Evolutionary conservation across 23 tunicate species (phyloP).

Genomic region (Aplidium turbinatum): DNA sequence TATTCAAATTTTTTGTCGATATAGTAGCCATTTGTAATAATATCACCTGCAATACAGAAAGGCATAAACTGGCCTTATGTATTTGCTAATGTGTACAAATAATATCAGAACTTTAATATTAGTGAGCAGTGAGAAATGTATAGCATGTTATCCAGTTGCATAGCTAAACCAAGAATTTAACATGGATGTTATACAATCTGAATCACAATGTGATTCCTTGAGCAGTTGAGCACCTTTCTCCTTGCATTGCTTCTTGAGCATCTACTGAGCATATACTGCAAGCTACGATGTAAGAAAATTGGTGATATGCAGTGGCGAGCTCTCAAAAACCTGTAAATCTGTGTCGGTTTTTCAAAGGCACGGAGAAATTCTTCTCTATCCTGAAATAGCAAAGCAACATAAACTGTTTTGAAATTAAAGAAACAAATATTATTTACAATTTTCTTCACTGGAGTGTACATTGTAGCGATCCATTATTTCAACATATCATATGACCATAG

Average conservation of each 20-base stretch:
- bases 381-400: slow-evolving; percentile 7
- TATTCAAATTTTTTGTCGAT: not conserved
- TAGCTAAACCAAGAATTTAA: too few species aligned
- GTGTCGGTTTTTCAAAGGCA: slow-evolving; percentile 90
- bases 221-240: slow-evolving; percentile 57
- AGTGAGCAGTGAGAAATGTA: not conserved
- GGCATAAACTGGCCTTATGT: too few species aligned
- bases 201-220: too few species aligned
- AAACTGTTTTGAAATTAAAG: not conserved
- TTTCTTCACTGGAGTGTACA: too few species aligned
- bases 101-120: too few species aligned
- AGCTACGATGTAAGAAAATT: slow-evolving; percentile 62
- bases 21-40: not conserved
- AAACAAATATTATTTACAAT: too few species aligned
- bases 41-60: too few species aligned
- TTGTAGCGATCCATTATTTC: too few species aligned
- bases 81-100: too few species aligned
- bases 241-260: slow-evolving; percentile 77
- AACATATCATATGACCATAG: too few species aligned
- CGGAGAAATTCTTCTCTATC: slow-evolving; percentile 87
- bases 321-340: slow-evolving; percentile 84
- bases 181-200: too few species aligned
- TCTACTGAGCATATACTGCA: slow-evolving; percentile 69
- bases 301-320: slow-evolving; percentile 80
- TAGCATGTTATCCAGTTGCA: too few species aligned